Base-by-base conservation (phyloP, 1,140 invertebrate species). In the Triops longicaudatus region DNA sequence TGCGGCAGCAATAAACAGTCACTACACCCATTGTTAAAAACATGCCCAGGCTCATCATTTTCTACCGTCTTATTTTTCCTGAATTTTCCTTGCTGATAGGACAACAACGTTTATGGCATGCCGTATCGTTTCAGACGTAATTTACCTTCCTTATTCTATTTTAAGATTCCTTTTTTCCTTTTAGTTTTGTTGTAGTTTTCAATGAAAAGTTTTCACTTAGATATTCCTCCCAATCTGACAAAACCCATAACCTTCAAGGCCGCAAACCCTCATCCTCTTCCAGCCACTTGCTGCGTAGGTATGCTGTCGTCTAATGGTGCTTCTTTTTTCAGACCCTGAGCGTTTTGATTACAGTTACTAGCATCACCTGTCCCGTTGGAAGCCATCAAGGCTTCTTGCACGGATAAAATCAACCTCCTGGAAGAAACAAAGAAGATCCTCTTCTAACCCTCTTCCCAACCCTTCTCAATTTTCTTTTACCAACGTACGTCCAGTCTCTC, bases 251-350 rank as follows among this genome's bases (percentile, higher is more conserved):
- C 22, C 17, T 5, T 63, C 50, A 63, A 63, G 50, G 50, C 50
- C 50, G 50, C 31, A 12, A 63, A 17, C 50, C 50, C 50, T 9
- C 50, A 63, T 63, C 50, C 22, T 63, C 50, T 22, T 22, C 17
- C 3, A 63, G 50, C 50, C 17, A 63, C 50, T 63, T 63, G 50
- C 50, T 63, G 50, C 50, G 50, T 63, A 63, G 50, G 50, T 63
- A 63, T 63, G 50, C 50, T 63, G 50, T 63, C 50, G 50, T 14
- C 50, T 63, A 22, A 14, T 63, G 31, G 2, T 37, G 2, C 31
- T 37, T 37, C 7, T 63, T 22, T 63, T 63, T 63, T 17, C 7
- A 7, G 50, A 17, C 9, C 50, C 50, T 63, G 17, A 63, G 14
- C 50, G 17, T 37, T 63, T 63, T 63, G 50, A 63, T 63, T 63